Evolutionary conservation across 1,140 invertebrate genomes (phyloP).

Genomic region (Drosophila pachea): DNA sequence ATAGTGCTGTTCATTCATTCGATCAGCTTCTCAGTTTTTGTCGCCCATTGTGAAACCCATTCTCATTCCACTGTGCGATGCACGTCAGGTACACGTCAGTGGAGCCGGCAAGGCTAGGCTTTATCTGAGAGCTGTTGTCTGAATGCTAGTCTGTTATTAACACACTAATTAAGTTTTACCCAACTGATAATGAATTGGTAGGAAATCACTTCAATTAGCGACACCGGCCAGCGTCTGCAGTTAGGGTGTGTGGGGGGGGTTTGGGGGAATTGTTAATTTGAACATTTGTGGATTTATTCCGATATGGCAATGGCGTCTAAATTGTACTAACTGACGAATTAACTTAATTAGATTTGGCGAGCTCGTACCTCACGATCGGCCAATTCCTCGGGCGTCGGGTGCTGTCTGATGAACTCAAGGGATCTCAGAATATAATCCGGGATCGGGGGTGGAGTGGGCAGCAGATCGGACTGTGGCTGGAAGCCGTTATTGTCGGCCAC

Average conservation of each 20-base stretch:
- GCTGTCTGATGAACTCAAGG: constrained; percentile 45
- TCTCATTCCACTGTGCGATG: constrained; percentile 1
- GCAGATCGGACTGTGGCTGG: constrained; percentile 79
- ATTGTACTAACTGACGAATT: not conserved
- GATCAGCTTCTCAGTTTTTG: not conserved
- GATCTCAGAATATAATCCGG: constrained; percentile 71
- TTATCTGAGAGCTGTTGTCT: constrained; percentile 33
- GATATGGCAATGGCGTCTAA: constrained; percentile 7
- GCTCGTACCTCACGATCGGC: constrained; percentile 62
- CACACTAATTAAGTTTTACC: constrained; percentile 53
- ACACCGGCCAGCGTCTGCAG: constrained; percentile 10
- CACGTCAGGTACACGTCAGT: not conserved
- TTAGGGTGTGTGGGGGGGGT: constrained; percentile 1
- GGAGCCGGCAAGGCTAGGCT: constrained; percentile 21
- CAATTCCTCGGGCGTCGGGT: constrained; percentile 67
- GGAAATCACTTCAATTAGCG: constrained; percentile 59
- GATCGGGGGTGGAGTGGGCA: constrained; percentile 82
- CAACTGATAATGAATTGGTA: constrained; percentile 38
- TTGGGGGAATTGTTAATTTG: constrained; percentile 27
- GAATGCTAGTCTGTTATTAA: constrained; percentile 30
- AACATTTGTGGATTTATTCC: not conserved
- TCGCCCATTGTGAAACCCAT: not conserved
- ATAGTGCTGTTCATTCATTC: not conserved
- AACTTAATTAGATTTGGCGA: constrained; percentile 45
- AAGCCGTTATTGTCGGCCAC: constrained; percentile 82